Evolutionary conservation across 2,113 vertebrate species (phyloP).

Genomic region (Galbula dea): DNA sequence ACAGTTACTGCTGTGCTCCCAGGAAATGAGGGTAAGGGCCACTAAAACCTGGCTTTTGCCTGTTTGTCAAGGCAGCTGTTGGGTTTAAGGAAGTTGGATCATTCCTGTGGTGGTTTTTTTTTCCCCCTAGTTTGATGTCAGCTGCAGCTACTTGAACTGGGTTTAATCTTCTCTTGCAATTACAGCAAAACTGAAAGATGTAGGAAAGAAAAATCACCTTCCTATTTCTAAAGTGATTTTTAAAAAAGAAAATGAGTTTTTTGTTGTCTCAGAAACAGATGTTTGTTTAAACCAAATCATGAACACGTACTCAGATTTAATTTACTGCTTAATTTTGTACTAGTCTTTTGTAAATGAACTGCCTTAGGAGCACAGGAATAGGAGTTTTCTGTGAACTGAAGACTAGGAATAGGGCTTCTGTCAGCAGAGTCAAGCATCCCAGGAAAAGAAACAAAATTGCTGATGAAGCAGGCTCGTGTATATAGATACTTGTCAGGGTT

Average conservation of each 20-base stretch:
- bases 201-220: background rate
- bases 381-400: background rate
- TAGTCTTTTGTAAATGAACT: conserved; percentile 8
- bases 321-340: conserved; percentile 45
- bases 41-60: background rate
- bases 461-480: background rate
- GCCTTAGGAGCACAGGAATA: background rate
- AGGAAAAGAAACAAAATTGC: background rate
- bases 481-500: background rate
- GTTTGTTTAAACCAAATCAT: conserved; percentile 20
- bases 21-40: background rate
- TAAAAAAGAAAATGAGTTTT: background rate
- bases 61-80: background rate
- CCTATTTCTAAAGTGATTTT: background rate
- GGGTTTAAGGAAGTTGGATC: background rate
- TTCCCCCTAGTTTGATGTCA: background rate
- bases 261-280: conserved; percentile 5
- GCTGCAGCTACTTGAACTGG: background rate
- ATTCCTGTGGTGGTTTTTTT: background rate
- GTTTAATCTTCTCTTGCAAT: background rate
- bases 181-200: background rate
- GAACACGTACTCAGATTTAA: background rate
- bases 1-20: background rate
- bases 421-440: background rate
- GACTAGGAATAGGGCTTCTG: background rate